Evolutionary conservation across 2,113 vertebrate genomes (phyloP).

Genomic region (Nycticorax nycticorax): DNA sequence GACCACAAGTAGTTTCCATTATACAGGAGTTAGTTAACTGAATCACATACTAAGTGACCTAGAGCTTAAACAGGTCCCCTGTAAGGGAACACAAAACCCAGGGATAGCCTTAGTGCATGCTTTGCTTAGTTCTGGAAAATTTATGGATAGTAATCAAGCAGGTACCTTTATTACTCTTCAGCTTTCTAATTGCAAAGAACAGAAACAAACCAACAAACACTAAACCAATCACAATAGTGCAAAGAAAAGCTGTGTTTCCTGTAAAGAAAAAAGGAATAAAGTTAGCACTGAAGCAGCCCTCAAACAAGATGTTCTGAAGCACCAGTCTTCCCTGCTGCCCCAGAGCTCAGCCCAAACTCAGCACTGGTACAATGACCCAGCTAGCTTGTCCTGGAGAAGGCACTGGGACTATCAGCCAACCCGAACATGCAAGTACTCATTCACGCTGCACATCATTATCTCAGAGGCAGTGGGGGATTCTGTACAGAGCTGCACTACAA

Average conservation of each 20-base stretch:
- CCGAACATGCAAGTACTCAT: fast-evolving
- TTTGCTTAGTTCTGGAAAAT: neutral
- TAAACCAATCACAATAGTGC: fast-evolving
- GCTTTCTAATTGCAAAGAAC: neutral
- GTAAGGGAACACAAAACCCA: neutral
- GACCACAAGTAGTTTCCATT: neutral
- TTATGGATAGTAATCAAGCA: neutral
- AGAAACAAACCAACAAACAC: fast-evolving
- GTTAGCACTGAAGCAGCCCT: neutral
- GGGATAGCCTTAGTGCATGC: neutral
- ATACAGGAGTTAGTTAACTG: neutral
- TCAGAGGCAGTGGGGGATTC: neutral
- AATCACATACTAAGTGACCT: neutral
- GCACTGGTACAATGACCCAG: neutral
- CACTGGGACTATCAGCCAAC: neutral
- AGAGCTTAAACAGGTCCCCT: neutral
- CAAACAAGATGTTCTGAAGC: neutral
- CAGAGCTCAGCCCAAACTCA: neutral
- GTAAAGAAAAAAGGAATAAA: neutral
- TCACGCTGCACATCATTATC: neutral
- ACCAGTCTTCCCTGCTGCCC: neutral
- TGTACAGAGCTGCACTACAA: neutral
- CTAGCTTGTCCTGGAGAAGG: neutral
- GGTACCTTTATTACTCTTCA: slow-evolving; percentile 10
- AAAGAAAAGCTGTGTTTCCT: neutral